Evolutionary conservation across 2,797 vertebrate species (phyloP).

Genomic region (Oophaga sylvatica): DNA sequence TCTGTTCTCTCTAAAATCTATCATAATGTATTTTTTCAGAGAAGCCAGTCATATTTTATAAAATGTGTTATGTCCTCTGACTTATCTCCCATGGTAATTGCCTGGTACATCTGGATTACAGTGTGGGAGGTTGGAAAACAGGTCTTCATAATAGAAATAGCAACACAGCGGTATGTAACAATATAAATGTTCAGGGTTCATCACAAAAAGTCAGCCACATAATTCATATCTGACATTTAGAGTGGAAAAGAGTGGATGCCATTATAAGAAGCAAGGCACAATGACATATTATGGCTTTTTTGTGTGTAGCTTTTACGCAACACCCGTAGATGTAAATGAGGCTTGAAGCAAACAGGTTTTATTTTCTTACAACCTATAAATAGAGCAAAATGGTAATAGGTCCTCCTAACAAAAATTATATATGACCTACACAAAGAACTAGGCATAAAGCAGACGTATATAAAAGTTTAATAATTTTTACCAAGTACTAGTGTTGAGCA

Average conservation of each 20-base stretch:
- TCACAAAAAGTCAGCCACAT: neutral
- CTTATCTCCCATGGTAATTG: conserved; percentile 6
- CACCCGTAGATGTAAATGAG: neutral
- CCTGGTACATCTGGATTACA: conserved; percentile 14
- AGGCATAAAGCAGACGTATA: no score
- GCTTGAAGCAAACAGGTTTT: neutral
- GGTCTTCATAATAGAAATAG: conserved; percentile 5
- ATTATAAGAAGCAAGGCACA: neutral
- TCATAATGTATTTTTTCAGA: neutral
- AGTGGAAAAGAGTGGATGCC: neutral
- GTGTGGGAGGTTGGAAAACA: conserved; percentile 25
- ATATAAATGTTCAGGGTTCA: neutral
- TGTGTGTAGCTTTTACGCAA: neutral
- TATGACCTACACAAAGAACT: no score
- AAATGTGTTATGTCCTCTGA: neutral
- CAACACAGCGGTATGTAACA: conserved; percentile 9
- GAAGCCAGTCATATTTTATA: neutral
- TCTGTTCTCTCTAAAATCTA: neutral
- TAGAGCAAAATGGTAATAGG: no score
- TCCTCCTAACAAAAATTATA: no score
- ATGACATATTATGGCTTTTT: neutral
- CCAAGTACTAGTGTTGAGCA: no score
- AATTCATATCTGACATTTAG: neutral
- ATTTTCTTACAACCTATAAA: neutral
- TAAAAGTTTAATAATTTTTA: no score